Percentiles rank a stretch among this genome's conserved stretches.
These are phyloP conservation scores for Pollenia amentaria DNA, from an alignment of 2,888 invertebrate genomes.

Conservation along the genomic window DNA sequence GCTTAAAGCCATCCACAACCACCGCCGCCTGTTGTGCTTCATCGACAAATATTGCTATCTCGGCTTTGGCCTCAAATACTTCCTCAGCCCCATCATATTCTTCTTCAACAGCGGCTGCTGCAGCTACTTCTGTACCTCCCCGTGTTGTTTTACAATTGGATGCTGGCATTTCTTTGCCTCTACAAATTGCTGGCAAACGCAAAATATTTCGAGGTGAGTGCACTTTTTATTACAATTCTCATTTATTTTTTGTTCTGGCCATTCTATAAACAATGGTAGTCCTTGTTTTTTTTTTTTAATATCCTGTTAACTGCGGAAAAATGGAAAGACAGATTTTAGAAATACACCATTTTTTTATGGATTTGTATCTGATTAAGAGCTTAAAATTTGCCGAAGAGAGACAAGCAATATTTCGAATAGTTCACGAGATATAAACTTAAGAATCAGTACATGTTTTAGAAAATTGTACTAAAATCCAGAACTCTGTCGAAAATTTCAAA, in stretches of 20 bases:
- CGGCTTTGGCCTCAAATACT: conserved; percentile 33
- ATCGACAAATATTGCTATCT: conserved; percentile 49
- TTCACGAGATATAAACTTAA: too few relatives aligned
- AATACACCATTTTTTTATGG: too few relatives aligned
- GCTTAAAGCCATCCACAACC: conserved; percentile 73
- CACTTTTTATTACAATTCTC: conserved; percentile 73
- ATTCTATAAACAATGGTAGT: background rate
- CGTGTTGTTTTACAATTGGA: conserved; percentile 91
- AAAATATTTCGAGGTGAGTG: conserved; percentile 91
- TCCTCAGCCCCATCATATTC: conserved; percentile 36
- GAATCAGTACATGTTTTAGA: too few relatives aligned
- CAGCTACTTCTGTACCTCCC: conserved; percentile 62
- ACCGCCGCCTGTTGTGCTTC: conserved; percentile 5
- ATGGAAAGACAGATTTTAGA: background rate
- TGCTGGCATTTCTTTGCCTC: conserved; percentile 90
- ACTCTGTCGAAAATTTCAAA: too few relatives aligned
- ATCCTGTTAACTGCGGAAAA: conserved; percentile 35
- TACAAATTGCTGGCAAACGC: conserved; percentile 90
- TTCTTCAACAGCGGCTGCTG: conserved; percentile 23
- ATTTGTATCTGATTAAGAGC: too few relatives aligned
- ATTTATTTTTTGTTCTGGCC: background rate
- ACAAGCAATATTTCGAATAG: too few relatives aligned
- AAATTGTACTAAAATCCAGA: too few relatives aligned
- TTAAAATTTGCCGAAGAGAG: too few relatives aligned
- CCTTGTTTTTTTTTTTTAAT: conserved; percentile 19